Conservation (phyloP, 2,888 invertebrate species). For the Trichacis sp. region DNA sequence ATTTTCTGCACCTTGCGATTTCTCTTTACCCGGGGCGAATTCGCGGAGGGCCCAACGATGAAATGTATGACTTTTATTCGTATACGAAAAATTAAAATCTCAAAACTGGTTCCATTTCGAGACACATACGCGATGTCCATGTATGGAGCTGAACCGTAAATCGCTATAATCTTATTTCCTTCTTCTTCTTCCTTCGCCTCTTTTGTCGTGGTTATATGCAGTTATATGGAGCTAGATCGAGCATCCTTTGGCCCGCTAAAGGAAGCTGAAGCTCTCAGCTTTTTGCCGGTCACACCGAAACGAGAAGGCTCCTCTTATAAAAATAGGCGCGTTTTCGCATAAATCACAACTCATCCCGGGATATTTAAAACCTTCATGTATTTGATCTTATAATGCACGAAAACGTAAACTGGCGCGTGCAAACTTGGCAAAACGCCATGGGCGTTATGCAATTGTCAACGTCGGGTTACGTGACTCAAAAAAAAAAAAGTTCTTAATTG, state of each 20-base stretch:
- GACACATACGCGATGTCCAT: not conserved
- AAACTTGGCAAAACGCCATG: no score
- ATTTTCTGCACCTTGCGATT: not conserved
- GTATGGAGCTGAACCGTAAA: slow-evolving; percentile 6
- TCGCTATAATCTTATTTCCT: slow-evolving; percentile 3
- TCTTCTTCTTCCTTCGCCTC: not conserved
- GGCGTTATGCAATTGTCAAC: no score
- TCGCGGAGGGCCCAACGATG: not conserved
- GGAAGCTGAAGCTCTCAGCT: slow-evolving; percentile 2
- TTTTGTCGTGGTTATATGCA: no score
- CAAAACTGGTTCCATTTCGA: slow-evolving; percentile 9
- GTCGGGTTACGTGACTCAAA: no score
- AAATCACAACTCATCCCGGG: not conserved
- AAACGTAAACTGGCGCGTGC: not conserved
- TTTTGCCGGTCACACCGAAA: slow-evolving; percentile 4
- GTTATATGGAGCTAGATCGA: not conserved
- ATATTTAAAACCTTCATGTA: not conserved
- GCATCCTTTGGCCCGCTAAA: not conserved
- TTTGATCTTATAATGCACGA: not conserved
- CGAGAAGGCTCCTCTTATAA: slow-evolving; percentile 5
- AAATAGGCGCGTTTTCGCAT: no score
- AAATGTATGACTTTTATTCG: not conserved
- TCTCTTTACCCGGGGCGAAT: not conserved
- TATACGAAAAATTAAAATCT: not conserved
- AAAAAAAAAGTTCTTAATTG: no score